Percentiles rank a stretch among this genome's conserved stretches.
phyloP scores from a whole-genome alignment of 2,888 invertebrate genomes.

The Ceraclea dissimilis region DNA sequence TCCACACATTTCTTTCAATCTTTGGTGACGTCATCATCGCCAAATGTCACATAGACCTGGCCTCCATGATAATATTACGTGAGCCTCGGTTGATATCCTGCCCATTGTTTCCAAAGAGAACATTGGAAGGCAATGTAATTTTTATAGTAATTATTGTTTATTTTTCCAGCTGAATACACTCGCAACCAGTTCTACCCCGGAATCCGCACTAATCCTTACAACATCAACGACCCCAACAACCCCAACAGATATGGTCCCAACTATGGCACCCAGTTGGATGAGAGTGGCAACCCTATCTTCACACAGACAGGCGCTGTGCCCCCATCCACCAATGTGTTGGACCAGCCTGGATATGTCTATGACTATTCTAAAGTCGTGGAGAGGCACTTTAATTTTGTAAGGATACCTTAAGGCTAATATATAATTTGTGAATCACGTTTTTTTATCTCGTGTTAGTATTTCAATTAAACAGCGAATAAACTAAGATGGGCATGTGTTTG shows the following conservation, averaged over 20 bases:
- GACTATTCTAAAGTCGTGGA: constrained; percentile 53
- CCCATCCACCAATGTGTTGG: constrained; percentile 30
- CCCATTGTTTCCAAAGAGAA: too few relatives aligned
- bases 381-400: constrained; percentile 67
- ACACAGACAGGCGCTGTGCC: constrained; percentile 19
- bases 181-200: constrained; percentile 24
- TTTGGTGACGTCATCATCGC: too few relatives aligned
- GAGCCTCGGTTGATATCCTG: too few relatives aligned
- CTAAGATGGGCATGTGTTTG: too few relatives aligned
- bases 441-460: too few relatives aligned
- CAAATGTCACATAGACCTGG: too few relatives aligned
- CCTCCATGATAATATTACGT: too few relatives aligned
- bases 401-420: constrained; percentile 29
- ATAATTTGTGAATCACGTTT: too few relatives aligned
- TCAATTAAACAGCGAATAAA: too few relatives aligned
- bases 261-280: constrained; percentile 23
- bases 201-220: constrained; percentile 7
- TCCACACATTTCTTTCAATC: too few relatives aligned
- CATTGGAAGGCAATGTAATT: too few relatives aligned
- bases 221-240: constrained; percentile 5
- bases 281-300: constrained; percentile 23
- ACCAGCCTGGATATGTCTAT: constrained; percentile 49
- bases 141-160: constrained; percentile 3
- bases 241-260: constrained; percentile 27
- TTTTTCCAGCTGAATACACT: constrained; percentile 18